Evolutionary conservation across 2,113 vertebrate genomes (phyloP).

Genomic region (Felis chaus): DNA sequence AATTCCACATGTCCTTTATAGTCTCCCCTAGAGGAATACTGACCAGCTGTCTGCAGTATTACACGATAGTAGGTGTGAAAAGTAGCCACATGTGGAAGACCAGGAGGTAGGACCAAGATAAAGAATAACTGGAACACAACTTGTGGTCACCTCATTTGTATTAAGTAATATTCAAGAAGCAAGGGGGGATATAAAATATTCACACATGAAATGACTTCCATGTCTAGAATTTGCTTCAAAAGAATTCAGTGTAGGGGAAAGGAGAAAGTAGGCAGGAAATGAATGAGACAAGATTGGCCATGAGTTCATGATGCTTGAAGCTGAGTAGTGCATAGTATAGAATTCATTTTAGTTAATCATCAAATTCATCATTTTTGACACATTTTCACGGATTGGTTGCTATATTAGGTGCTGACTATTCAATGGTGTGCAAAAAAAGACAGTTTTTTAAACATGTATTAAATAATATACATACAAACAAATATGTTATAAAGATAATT

Average conservation of each 20-base stretch:
- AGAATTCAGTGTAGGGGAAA: not conserved
- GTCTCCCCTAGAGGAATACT: constrained; percentile 92
- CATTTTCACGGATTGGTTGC: not conserved
- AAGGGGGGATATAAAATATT: constrained; percentile 18
- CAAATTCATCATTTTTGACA: not conserved
- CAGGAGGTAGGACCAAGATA: constrained; percentile 89
- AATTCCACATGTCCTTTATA: constrained; percentile 85
- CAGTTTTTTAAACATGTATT: not conserved
- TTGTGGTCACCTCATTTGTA: not conserved
- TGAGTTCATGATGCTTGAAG: not conserved
- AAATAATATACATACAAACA: not conserved
- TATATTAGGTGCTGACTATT: not conserved
- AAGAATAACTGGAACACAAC: not conserved
- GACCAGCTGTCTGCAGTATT: constrained; percentile 92
- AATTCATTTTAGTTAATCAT: not conserved
- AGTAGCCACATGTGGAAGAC: constrained; percentile 92
- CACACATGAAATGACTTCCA: not conserved
- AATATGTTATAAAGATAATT: not conserved
- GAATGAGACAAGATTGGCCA: not conserved
- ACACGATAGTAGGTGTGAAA: constrained; percentile 88
- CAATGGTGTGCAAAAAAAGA: not conserved
- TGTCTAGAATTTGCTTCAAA: not conserved
- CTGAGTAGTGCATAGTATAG: not conserved
- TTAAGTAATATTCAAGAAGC: not conserved
- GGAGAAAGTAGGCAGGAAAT: not conserved